phyloP scores from a whole-genome alignment of 2,797 vertebrate species.

The Nasua narica region DNA sequence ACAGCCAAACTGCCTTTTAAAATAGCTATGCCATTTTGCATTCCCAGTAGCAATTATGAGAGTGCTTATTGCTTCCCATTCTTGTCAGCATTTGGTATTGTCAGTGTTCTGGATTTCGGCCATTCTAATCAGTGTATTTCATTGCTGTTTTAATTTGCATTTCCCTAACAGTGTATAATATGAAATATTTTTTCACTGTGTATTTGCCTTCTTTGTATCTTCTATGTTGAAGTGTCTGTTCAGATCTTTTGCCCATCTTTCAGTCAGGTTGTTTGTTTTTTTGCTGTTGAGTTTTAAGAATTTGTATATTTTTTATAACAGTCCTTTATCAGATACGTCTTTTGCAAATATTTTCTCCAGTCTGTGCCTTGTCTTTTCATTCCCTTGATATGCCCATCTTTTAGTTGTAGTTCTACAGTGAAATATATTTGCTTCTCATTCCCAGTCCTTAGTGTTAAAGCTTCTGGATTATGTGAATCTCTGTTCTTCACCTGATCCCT shows the following conservation, averaged over 20 bases:
- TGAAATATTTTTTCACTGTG: not conserved
- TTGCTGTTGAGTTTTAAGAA: not conserved
- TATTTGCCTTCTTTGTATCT: not conserved
- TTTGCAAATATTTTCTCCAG: not conserved
- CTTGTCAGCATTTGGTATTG: not conserved
- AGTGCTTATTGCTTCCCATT: not conserved
- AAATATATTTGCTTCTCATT: not conserved
- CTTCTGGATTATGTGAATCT: not conserved
- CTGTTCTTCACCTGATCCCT: not conserved
- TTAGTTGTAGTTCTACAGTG: not conserved
- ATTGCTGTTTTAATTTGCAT: not conserved
- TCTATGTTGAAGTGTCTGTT: not conserved
- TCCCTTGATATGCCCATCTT: not conserved
- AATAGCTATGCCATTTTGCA: not conserved
- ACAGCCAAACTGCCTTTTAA: not conserved
- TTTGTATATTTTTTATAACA: not conserved
- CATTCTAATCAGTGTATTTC: not conserved
- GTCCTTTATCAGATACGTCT: not conserved
- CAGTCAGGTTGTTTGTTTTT: not conserved
- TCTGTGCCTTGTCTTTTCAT: not conserved
- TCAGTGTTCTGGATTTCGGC: not conserved
- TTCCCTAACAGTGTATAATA: not conserved
- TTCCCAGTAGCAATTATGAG: not conserved
- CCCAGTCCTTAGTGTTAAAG: not conserved
- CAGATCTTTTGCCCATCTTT: not conserved